Base-by-base conservation (phyloP, 2,888 invertebrate genomes). In the Amphimallon solstitiale region DNA sequence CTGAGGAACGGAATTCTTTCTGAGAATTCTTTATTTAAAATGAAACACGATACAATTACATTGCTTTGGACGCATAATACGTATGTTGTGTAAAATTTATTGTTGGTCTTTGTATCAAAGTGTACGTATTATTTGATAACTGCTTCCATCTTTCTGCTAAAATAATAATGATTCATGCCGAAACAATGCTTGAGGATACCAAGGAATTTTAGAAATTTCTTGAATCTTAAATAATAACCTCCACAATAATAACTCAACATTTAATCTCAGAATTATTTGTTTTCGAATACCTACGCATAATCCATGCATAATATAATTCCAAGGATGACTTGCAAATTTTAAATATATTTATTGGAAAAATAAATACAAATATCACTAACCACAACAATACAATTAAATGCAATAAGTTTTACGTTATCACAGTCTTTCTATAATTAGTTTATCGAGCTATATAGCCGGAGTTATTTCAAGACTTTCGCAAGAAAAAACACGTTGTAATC, bases 1-100 rank as follows among this genome's bases (percentile, higher is more conserved):
- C 56, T 59, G 43, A 14, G 56, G 29, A 23, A 14, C 23, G 43
- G 15, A 59, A 59, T 59, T 59, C 56, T 43, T 59, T 59, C 43
- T 21, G 38, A 3, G 54, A 54, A 59, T 43, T 59, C 29, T 59
- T 14, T 59, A 43, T 43, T 59, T 40, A 29, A 15, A 59, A 10
- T 15, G 43, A 9, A 43, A 43, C 14, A 17, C 43, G 45, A 45
- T 59, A 59, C 34, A 59, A 45, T 45, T 45, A 43, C 12, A 19
- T n/a, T 12, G 21, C 19, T 4, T 10, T 12, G n/a, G 19, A 38
- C 23, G 19, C n/a, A 38, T 12, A 19, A 12, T 17, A 21, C 10
- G 17, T 12, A 7, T 38, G 12, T 38, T n/a, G 38, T 6, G n/a
- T 15, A n/a, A 38, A 38, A 54, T 54, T 54, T 54, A 38, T 38